Conservation (phyloP, 2,797 vertebrate species). For the Balearica regulorum region DNA sequence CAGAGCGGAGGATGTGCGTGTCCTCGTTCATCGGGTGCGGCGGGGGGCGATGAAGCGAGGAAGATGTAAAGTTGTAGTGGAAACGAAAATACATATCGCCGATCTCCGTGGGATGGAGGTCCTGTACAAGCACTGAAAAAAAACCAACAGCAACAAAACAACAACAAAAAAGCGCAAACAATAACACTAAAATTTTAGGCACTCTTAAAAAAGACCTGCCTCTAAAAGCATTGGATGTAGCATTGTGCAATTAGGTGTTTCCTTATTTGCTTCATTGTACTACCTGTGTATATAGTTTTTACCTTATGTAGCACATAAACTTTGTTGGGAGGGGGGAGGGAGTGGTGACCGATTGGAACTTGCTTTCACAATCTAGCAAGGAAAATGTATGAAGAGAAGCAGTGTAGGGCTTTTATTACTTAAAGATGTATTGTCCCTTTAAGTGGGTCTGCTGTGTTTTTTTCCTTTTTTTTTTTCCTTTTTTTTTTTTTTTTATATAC, state of each 20-base stretch:
- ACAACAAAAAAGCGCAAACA: constrained; percentile 58
- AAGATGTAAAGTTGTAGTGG: constrained; percentile 76
- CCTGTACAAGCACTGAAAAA: constrained; percentile 90
- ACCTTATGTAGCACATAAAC: constrained; percentile 81
- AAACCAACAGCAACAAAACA: constrained; percentile 71
- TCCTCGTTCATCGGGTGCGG: constrained; percentile 75
- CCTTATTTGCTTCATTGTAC: constrained; percentile 82
- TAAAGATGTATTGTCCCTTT: constrained; percentile 77
- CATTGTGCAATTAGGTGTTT: constrained; percentile 95
- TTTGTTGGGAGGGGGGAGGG: constrained; percentile 54
- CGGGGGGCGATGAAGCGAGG: constrained; percentile 80
- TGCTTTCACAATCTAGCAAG: constrained; percentile 71
- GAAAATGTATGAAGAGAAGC: constrained; percentile 66
- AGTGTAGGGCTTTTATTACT: constrained; percentile 58
- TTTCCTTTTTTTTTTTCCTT: background rate
- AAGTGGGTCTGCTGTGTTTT: constrained; percentile 17
- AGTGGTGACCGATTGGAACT: constrained; percentile 30
- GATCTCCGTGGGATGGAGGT: constrained; percentile 81
- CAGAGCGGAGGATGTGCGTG: constrained; percentile 77
- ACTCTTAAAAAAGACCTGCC: constrained; percentile 85
- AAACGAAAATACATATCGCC: constrained; percentile 81
- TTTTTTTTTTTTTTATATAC: background rate
- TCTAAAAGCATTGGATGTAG: constrained; percentile 96
- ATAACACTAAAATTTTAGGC: constrained; percentile 93
- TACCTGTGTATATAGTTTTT: constrained; percentile 83